phyloP scores from a whole-genome alignment of 2,888 invertebrate genomes.

The Cepaea hortensis region DNA sequence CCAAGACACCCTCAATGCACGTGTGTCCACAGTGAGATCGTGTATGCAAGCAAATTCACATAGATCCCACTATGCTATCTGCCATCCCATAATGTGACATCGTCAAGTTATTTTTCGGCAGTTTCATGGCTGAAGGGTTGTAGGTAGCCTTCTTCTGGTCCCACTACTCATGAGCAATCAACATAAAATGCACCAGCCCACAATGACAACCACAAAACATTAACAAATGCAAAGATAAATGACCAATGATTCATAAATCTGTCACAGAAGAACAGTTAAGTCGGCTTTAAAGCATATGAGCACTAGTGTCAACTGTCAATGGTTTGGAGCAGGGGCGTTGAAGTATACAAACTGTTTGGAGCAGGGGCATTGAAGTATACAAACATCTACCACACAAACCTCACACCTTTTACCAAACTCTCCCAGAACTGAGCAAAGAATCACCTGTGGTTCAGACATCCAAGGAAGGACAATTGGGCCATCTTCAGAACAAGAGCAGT shows the following conservation, averaged over 20 bases:
- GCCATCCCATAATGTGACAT: conserved; percentile 73
- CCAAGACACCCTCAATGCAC: conserved; percentile 86
- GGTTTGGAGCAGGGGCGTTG: too few species aligned
- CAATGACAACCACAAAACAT: too few species aligned
- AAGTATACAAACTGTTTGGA: too few species aligned
- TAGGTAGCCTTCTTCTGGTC: conserved; percentile 81
- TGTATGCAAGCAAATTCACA: too few species aligned
- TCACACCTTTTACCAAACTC: neutral
- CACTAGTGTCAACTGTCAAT: too few species aligned
- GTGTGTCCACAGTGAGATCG: conserved; percentile 78
- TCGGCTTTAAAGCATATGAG: conserved; percentile 54
- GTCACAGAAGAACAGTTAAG: conserved; percentile 44
- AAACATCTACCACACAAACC: neutral
- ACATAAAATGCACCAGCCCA: too few species aligned
- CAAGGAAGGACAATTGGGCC: conserved; percentile 39
- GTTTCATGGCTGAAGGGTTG: conserved; percentile 87
- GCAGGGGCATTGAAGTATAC: too few species aligned
- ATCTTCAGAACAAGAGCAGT: conserved; percentile 29
- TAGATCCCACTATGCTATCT: too few species aligned
- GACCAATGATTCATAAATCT: too few species aligned
- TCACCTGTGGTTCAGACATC: conserved; percentile 42
- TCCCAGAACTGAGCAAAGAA: neutral
- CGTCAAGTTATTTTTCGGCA: conserved; percentile 77
- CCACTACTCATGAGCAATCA: conserved; percentile 53
- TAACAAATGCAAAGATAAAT: too few species aligned